Evolutionary conservation across 2,113 vertebrate genomes (phyloP).

Genomic region (Perca schrenkii): DNA sequence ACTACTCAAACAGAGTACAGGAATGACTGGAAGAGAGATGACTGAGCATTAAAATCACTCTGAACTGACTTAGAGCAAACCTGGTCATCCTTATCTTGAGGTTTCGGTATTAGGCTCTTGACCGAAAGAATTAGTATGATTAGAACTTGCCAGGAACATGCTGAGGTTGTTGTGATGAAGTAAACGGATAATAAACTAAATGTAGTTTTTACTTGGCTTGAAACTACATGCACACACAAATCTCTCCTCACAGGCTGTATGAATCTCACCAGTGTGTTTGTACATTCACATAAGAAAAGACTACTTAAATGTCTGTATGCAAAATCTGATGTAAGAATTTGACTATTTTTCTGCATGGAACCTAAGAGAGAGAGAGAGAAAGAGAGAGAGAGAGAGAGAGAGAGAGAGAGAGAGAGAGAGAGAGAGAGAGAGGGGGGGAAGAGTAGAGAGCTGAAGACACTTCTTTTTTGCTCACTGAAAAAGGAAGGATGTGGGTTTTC

Average conservation of each 20-base stretch:
- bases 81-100: slow-evolving; percentile 31
- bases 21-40: slow-evolving; percentile 61
- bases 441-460: background rate
- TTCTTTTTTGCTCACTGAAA: slow-evolving; percentile 4
- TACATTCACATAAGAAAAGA: slow-evolving; percentile 1
- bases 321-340: background rate
- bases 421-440: background rate
- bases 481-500: slow-evolving; percentile 74
- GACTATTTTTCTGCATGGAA: background rate
- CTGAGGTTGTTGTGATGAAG: slow-evolving; percentile 17
- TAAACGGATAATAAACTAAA: slow-evolving; percentile 20
- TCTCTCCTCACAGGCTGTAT: background rate
- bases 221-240: slow-evolving; percentile 3
- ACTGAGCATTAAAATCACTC: slow-evolving; percentile 42
- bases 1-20: slow-evolving; percentile 28
- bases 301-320: background rate
- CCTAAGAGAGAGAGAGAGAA: background rate
- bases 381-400: background rate
- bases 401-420: background rate
- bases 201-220: background rate
- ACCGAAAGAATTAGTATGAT: slow-evolving; percentile 43
- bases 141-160: slow-evolving; percentile 46
- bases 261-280: slow-evolving; percentile 11
- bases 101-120: slow-evolving; percentile 60
- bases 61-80: slow-evolving; percentile 42